phyloP scores from a whole-genome alignment of 92 coral and sea anemone species.

The Meandrina meandrites region DNA sequence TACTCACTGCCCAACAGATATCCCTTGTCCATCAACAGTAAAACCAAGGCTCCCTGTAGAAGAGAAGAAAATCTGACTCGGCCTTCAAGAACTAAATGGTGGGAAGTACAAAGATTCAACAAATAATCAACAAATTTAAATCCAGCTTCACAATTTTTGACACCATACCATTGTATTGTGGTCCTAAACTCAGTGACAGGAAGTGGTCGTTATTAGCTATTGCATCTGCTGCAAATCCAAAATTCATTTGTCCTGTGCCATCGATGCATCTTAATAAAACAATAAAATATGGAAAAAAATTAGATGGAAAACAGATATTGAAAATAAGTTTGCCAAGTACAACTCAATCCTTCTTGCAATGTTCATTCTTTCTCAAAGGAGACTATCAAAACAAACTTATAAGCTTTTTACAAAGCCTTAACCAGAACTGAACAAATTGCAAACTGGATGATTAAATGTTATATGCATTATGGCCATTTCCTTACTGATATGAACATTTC shows the following conservation, averaged over 20 bases:
- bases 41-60: constrained; percentile 16
- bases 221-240: constrained; percentile 44
- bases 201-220: constrained; percentile 4
- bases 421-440: too few relatives aligned
- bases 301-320: background rate
- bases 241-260: constrained; percentile 44
- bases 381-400: too few relatives aligned
- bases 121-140: background rate
- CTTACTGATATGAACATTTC: too few relatives aligned
- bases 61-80: background rate
- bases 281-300: background rate
- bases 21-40: constrained; percentile 26
- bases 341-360: too few relatives aligned
- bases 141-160: background rate
- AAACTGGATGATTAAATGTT: too few relatives aligned
- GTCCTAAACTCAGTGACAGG: constrained; percentile 11
- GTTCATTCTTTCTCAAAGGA: too few relatives aligned
- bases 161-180: constrained; percentile 14
- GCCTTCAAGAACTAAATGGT: background rate
- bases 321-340: too few relatives aligned
- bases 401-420: too few relatives aligned
- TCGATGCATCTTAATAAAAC: constrained; percentile 25
- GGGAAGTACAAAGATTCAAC: background rate
- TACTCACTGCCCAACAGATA: constrained; percentile 33
- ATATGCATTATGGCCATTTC: too few relatives aligned